Conservation (phyloP, 37 sponge, comb jelly and placozoan genomes). For the Dysidea cf. avara region DNA sequence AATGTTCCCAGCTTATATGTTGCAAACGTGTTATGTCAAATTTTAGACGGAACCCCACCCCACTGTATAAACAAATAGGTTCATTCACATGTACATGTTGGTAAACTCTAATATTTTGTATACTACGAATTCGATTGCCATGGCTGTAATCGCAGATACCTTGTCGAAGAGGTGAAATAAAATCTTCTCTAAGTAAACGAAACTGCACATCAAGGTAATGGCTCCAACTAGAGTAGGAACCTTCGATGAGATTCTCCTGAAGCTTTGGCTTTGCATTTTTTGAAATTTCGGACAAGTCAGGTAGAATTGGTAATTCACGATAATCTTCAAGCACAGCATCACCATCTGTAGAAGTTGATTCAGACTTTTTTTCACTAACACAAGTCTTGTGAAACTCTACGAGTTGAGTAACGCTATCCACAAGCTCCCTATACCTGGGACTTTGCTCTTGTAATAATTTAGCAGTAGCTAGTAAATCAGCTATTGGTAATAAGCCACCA, state of each 20-base stretch:
- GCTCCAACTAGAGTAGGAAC: slow-evolving; percentile 56
- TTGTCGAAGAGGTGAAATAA: slow-evolving; percentile 71
- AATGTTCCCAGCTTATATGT: slow-evolving; percentile 78
- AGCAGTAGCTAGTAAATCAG: no score
- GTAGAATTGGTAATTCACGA: slow-evolving; percentile 1
- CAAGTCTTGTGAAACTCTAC: neutral
- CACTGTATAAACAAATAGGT: slow-evolving; percentile 65
- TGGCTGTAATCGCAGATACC: slow-evolving; percentile 37
- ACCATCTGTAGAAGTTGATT: neutral
- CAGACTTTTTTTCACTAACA: no score
- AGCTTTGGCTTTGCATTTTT: slow-evolving; percentile 18
- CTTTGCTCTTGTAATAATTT: no score
- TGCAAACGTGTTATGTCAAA: slow-evolving; percentile 51
- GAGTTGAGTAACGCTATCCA: neutral
- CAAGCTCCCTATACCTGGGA: no score
- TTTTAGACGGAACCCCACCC: slow-evolving; percentile 53
- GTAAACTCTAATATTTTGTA: slow-evolving; percentile 53
- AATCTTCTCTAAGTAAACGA: slow-evolving; percentile 91
- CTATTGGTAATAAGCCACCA: no score
- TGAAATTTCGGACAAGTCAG: neutral
- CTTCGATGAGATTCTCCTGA: slow-evolving; percentile 43
- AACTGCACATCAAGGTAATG: slow-evolving; percentile 82
- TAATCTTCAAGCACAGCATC: slow-evolving; percentile 29
- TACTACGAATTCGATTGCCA: neutral
- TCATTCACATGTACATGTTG: slow-evolving; percentile 34